Evolutionary conservation across 1,140 invertebrate genomes (phyloP), one percentile per base, ranked within the genome.

Genomic region (Sminthurinus signatus): DNA sequence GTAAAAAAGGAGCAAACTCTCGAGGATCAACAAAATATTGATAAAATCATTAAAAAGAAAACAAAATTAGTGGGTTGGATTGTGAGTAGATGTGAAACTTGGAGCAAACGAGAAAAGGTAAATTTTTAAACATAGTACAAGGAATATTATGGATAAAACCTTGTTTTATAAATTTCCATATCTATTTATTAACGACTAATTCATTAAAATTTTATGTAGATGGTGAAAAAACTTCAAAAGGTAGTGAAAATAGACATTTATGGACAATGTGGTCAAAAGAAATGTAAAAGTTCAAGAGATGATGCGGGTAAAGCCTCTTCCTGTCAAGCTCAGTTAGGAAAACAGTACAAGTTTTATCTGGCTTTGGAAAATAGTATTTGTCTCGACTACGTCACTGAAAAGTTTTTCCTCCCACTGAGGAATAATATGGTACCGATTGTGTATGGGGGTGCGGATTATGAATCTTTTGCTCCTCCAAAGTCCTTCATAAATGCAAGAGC

Each of bases 231-330:
- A 58, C 68, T 81, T 8, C 46, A 72, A 12, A 73, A 77, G 48
- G 75, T 75, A 59, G 76, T 82, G 21, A 51, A 68, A 15, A 76
- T 82, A n/a, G 81, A 82, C 69, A 75, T 80, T 42, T 82, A 78
- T 62, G 81, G 81, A 14, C 69, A 59, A 0, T 82, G 81, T 67
- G 71, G 73, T 3, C 64, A 65, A 8, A 43, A 68, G 23, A 39
- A 48, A 4, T 77, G 77, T 63, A n/a, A n/a, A n/a, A n/a, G n/a
- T n/a, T n/a, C n/a, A n/a, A n/a, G n/a, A n/a, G n/a, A n/a, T n/a
- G n/a, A n/a, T n/a, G n/a, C n/a, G n/a, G 39, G 31, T n/a, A 58
- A 44, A 19, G 19, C 28, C 12, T 25, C 8, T 23, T 8, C 27
- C 28, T 71, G 69, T 43, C 57, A 57, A 14, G 14, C 15, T 10